phyloP scores from a whole-genome alignment of 2,113 vertebrate genomes.

The Rhagologus leucostigma region DNA sequence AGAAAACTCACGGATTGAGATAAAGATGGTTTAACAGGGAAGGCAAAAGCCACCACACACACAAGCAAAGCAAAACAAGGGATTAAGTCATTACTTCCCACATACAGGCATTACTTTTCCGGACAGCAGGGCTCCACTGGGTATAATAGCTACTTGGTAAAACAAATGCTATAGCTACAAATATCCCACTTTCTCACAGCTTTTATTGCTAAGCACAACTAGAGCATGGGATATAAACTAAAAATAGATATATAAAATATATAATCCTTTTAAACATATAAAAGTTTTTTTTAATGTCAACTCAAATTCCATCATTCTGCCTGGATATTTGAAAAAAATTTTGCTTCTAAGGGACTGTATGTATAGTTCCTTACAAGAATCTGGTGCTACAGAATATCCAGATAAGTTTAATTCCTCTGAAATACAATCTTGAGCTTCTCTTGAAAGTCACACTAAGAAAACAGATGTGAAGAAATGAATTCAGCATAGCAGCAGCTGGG shows the following conservation, averaged over 20 bases:
- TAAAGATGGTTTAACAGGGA: not conserved
- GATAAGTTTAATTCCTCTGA: not conserved
- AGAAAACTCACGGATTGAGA: not conserved
- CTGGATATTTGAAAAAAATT: not conserved
- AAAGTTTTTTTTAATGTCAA: not conserved
- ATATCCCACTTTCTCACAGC: accelerated
- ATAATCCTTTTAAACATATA: not conserved
- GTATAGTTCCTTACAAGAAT: not conserved
- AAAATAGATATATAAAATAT: not conserved
- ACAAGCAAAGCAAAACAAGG: not conserved
- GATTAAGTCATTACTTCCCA: not conserved
- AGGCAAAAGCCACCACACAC: not conserved
- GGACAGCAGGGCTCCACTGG: not conserved
- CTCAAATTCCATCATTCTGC: not conserved
- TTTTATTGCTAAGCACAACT: accelerated
- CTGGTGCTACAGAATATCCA: not conserved
- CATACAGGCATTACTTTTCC: not conserved
- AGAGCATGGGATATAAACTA: not conserved
- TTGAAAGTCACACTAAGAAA: not conserved
- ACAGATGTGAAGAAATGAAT: not conserved
- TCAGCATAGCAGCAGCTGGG: not conserved
- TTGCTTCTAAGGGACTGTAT: not conserved
- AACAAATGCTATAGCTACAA: not conserved
- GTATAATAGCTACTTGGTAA: not conserved
- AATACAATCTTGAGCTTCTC: not conserved